A percentile compares a stretch with the other conserved stretches of the same genome.
Conservation (phyloP, 2,113 vertebrate genomes). For the Vimba vimba region DNA sequence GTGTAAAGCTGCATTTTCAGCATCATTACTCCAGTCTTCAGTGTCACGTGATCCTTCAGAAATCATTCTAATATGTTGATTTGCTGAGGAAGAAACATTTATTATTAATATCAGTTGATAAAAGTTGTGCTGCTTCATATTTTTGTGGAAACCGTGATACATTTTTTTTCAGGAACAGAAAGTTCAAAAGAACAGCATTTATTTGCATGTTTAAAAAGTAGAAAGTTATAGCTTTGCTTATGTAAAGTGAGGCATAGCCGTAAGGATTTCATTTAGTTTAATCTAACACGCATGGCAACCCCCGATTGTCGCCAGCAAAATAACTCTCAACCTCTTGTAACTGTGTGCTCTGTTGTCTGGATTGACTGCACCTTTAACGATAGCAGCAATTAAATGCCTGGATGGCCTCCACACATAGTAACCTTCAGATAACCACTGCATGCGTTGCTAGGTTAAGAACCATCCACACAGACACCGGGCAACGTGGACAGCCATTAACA, state of each 20-base stretch:
- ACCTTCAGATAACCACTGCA: constrained; percentile 20
- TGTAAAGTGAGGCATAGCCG: background rate
- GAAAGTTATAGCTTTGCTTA: background rate
- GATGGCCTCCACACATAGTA: constrained; percentile 16
- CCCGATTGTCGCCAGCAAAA: constrained; percentile 3
- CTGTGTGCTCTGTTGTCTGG: constrained; percentile 17
- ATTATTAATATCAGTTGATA: no score
- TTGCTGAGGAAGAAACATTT: no score
- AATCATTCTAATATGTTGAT: no score
- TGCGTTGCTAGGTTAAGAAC: constrained; percentile 54
- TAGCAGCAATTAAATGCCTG: constrained; percentile 4
- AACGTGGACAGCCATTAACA: constrained; percentile 43
- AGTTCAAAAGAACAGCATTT: no score
- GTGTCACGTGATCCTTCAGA: no score
- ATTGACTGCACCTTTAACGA: constrained; percentile 18
- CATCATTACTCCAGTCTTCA: no score
- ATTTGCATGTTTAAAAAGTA: background rate
- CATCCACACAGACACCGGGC: constrained; percentile 37
- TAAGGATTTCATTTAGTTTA: background rate
- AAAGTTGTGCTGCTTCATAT: no score
- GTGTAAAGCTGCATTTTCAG: background rate
- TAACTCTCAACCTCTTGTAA: constrained; percentile 6
- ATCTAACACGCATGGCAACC: constrained; percentile 13
- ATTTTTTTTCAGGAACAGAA: no score
- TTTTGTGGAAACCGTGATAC: no score